Base-by-base conservation (phyloP, 2,113 vertebrate genomes). In the Perca schrenkii region DNA sequence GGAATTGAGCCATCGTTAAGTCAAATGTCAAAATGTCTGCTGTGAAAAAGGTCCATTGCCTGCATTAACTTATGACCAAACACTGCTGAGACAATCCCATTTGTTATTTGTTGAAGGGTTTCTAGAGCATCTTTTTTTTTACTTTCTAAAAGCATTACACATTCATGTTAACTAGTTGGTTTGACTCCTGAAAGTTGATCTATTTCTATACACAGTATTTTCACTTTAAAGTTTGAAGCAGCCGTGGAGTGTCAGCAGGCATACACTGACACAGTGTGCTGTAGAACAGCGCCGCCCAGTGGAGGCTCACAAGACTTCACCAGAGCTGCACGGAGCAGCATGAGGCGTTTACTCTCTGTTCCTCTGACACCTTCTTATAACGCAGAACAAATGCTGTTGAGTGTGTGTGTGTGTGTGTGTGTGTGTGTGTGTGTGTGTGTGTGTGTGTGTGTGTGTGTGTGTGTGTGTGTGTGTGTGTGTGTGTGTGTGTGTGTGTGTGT, bases 231-330 rank as follows among this genome's bases (percentile, higher is more conserved):
- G 6, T 40, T 34, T 71, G 13, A 3, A 13, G 13, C 22, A 60
- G n/a, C 8, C 1, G 1, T 62, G 28, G 16, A 46, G 13, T 34
- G 31, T 25, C 1, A 6, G 13, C 6, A 3, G 58, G 36, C 2
- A 1, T 5, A 13, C 4, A 0, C 5, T 25, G 16, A 28, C 62
- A 57, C 50, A 28, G 25, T 87, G 49, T 57, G 68, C 21, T 78
- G 58, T 62, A 46, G 56, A 86, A 79, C 25, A 84, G 67, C 13
- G 1, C 68, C 2, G 50, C 63, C 84, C 66, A 60, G 71, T 80
- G 89, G 28, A 63, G 17, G 16, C 13, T 52, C 25, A 43, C 4
- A 15, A 12, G 25, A 79, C 52, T 8, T 14, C 8, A 46, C 8
- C 17, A 25, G 11, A 50, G 25, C 8, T 6, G 40, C 2, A 10